phyloP scores from a whole-genome alignment of 1,140 invertebrate species.

The Drosophila parvula region DNA sequence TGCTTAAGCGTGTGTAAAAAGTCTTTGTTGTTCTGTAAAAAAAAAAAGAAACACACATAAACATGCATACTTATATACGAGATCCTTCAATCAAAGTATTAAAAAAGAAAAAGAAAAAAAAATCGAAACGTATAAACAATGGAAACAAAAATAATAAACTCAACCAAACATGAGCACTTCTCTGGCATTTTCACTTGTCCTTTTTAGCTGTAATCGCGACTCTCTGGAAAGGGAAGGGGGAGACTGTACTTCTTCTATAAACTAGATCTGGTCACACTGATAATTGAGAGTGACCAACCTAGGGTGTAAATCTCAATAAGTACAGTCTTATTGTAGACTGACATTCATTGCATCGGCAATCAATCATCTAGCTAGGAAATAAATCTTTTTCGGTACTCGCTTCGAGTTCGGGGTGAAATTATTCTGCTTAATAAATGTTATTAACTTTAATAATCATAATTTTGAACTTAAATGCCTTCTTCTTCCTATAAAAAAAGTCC shows the following conservation, averaged over 20 bases:
- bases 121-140: conserved; percentile 23
- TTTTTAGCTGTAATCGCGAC: background rate
- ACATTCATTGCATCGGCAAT: too few relatives aligned
- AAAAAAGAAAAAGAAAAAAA: conserved; percentile 44
- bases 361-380: too few relatives aligned
- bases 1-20: conserved; percentile 44
- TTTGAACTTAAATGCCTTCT: too few relatives aligned
- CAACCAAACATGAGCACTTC: conserved; percentile 65
- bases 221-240: background rate
- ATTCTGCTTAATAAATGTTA: too few relatives aligned
- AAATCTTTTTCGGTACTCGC: too few relatives aligned
- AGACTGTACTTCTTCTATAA: background rate
- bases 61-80: conserved; percentile 65
- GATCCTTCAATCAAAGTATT: conserved; percentile 83
- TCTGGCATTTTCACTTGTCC: background rate
- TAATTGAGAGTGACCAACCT: background rate
- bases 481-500: too few relatives aligned
- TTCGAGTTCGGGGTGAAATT: too few relatives aligned
- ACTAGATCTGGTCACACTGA: background rate
- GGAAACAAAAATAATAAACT: conserved; percentile 61
- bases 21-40: conserved; percentile 35
- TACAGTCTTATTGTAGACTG: background rate
- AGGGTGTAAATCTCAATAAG: background rate
- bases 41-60: too few relatives aligned
- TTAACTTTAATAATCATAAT: too few relatives aligned